phyloP scores from a whole-genome alignment of 2,888 invertebrate genomes.

The Augiades crinisus region DNA sequence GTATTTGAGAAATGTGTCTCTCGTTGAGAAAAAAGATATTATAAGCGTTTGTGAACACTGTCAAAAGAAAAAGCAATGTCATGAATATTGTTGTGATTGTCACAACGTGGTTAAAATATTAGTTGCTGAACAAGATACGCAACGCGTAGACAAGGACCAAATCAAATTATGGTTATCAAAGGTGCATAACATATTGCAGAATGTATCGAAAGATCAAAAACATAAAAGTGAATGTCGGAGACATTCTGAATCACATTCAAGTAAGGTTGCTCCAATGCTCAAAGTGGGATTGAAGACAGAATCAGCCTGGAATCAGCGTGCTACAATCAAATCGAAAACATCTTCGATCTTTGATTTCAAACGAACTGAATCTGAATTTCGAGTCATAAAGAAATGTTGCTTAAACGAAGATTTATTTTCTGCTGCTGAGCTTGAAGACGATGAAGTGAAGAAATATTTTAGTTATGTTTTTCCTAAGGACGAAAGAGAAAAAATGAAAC shows the following conservation, averaged over 20 bases:
- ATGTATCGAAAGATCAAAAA: slow-evolving; percentile 26
- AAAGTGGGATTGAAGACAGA: slow-evolving; percentile 17
- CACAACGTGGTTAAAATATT: slow-evolving; percentile 48
- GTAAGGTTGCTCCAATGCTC: slow-evolving; percentile 19
- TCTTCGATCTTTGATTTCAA: slow-evolving; percentile 3
- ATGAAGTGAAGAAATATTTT: slow-evolving; percentile 41
- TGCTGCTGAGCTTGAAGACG: slow-evolving; percentile 20
- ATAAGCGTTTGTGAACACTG: slow-evolving; percentile 57
- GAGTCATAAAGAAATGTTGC: slow-evolving; percentile 25
- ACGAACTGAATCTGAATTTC: slow-evolving; percentile 1
- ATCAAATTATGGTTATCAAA: slow-evolving; percentile 40
- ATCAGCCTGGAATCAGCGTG: background rate
- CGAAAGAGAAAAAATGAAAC: slow-evolving; percentile 22
- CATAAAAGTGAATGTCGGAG: slow-evolving; percentile 16
- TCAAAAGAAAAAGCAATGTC: slow-evolving; percentile 28
- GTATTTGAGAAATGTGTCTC: slow-evolving; percentile 40
- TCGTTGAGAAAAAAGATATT: slow-evolving; percentile 42
- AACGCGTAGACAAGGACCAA: slow-evolving; percentile 30
- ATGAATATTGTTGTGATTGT: slow-evolving; percentile 48
- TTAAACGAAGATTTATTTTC: slow-evolving; percentile 35
- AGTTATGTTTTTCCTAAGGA: slow-evolving; percentile 48
- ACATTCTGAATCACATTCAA: slow-evolving; percentile 32
- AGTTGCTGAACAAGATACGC: slow-evolving; percentile 22
- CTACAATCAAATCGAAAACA: slow-evolving; percentile 10
- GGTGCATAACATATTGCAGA: slow-evolving; percentile 36